Conservation (phyloP, 2,113 vertebrate species). For the Bubo blakistoni region DNA sequence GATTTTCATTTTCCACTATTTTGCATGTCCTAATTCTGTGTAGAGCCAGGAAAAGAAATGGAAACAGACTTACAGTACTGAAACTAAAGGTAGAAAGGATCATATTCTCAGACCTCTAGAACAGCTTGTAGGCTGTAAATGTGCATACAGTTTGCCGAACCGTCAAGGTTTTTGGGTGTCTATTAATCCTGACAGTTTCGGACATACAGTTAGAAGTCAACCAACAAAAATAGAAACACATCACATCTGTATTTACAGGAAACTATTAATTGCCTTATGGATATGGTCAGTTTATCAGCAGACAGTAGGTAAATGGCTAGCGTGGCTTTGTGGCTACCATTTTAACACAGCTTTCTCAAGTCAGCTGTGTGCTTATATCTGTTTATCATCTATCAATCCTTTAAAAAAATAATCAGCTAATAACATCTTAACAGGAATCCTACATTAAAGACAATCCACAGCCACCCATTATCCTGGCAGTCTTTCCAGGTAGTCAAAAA, state of each 20-base stretch:
- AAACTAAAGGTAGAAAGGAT: background rate
- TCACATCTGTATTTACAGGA: background rate
- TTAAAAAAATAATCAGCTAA: background rate
- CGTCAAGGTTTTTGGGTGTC: background rate
- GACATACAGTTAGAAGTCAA: background rate
- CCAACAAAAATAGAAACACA: background rate
- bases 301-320: background rate
- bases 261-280: background rate
- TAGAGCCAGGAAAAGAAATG: background rate
- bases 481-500: background rate
- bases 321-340: background rate
- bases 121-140: background rate
- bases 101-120: background rate
- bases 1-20: background rate
- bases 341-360: background rate
- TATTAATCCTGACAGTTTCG: background rate
- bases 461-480: background rate
- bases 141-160: background rate
- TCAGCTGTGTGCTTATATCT: background rate
- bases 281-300: background rate
- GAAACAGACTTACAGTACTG: background rate
- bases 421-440: background rate
- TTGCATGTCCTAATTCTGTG: background rate
- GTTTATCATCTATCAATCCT: background rate
- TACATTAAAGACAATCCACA: background rate